Conservation (phyloP, 2,888 invertebrate genomes). For the Mythimna loreyi region DNA sequence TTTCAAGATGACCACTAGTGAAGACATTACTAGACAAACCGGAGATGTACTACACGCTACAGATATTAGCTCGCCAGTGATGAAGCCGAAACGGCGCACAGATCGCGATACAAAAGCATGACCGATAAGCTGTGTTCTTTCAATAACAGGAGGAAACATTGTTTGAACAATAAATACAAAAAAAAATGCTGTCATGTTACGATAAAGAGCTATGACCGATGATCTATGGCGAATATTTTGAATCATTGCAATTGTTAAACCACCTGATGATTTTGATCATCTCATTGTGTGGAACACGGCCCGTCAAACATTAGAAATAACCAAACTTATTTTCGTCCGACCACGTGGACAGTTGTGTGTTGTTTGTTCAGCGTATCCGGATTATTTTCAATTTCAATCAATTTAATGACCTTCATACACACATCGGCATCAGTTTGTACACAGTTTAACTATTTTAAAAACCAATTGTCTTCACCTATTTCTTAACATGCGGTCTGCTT, state of each 20-base stretch:
- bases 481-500: slow-evolving; percentile 44
- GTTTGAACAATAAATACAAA: slow-evolving; percentile 84
- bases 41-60: slow-evolving; percentile 79
- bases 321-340: slow-evolving; percentile 67
- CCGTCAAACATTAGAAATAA: slow-evolving; percentile 66
- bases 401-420: slow-evolving; percentile 49
- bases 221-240: slow-evolving; percentile 69
- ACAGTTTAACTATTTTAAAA: slow-evolving; percentile 44
- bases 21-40: slow-evolving; percentile 72
- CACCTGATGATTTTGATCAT: slow-evolving; percentile 57
- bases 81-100: slow-evolving; percentile 77
- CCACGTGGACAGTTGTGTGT: slow-evolving; percentile 55
- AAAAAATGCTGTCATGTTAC: slow-evolving; percentile 80
- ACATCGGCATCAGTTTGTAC: slow-evolving; percentile 29
- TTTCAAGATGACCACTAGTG: slow-evolving; percentile 70
- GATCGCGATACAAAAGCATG: slow-evolving; percentile 89
- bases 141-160: slow-evolving; percentile 88
- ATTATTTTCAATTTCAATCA: slow-evolving; percentile 45
- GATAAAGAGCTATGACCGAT: slow-evolving; percentile 73
- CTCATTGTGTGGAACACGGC: slow-evolving; percentile 64
- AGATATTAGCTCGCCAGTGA: slow-evolving; percentile 69
- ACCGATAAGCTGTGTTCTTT: slow-evolving; percentile 87
- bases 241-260: slow-evolving; percentile 61
- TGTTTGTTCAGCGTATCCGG: slow-evolving; percentile 20
- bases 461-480: slow-evolving; percentile 50